phyloP scores from a whole-genome alignment of 2,888 invertebrate species.

The Cataglyphis cursor region DNA sequence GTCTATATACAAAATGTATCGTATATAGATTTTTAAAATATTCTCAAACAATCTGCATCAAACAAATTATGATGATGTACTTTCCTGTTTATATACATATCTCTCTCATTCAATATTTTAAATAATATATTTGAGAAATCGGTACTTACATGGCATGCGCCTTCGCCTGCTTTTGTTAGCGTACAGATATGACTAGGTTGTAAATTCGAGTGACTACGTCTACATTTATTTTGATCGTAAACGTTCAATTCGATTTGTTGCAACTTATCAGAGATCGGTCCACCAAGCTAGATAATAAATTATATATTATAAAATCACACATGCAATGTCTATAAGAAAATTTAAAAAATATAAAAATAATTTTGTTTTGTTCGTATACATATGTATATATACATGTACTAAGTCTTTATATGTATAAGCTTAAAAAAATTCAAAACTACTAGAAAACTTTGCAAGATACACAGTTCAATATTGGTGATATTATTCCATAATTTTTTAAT shows the following conservation, averaged over 20 bases:
- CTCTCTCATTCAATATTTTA: neutral
- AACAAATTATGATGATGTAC: neutral
- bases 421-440: neutral
- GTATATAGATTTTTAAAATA: neutral
- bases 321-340: neutral
- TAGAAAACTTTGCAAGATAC: neutral
- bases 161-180: constrained; percentile 76
- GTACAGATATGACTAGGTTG: constrained; percentile 78
- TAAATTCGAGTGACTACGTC: constrained; percentile 54
- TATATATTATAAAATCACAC: neutral
- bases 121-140: neutral
- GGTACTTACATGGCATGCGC: constrained; percentile 80
- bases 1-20: neutral
- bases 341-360: neutral
- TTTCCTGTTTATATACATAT: neutral
- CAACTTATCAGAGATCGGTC: constrained; percentile 71
- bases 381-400: neutral
- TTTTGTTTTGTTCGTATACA: neutral
- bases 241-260: constrained; percentile 73
- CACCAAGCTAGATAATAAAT: constrained; percentile 65
- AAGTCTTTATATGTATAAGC: neutral
- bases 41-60: neutral
- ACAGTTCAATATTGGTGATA: too few relatives aligned
- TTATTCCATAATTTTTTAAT: neutral
- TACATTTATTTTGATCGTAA: constrained; percentile 68